Conservation (phyloP, 1,140 invertebrate species). For the Streblospio benedicti region DNA sequence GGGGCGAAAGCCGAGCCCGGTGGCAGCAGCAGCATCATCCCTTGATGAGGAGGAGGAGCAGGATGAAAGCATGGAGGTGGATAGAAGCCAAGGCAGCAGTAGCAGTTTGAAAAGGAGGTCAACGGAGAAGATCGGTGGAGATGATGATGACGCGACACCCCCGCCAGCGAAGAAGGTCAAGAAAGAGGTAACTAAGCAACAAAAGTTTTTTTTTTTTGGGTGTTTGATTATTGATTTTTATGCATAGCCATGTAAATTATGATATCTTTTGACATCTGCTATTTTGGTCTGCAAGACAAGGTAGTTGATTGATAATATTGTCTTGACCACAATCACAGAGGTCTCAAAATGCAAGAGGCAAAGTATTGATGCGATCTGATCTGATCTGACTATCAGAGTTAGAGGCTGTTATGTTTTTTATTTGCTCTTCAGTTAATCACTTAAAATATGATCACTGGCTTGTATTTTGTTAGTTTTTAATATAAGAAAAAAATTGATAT, state of each 20-base stretch:
- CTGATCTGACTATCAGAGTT: not conserved
- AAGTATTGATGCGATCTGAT: not conserved
- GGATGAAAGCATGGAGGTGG: too few relatives aligned
- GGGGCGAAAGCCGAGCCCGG: too few relatives aligned
- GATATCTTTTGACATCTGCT: not conserved
- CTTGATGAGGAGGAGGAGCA: too few relatives aligned
- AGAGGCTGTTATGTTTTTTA: not conserved
- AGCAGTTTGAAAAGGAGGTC: slow-evolving; percentile 18
- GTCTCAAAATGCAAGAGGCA: too few relatives aligned
- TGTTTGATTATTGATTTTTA: not conserved
- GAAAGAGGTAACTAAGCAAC: not conserved
- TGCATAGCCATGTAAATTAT: not conserved
- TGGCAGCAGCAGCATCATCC: too few relatives aligned
- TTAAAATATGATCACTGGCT: not conserved
- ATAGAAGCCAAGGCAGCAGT: slow-evolving; percentile 21
- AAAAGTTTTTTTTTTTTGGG: not conserved
- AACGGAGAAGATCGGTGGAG: slow-evolving; percentile 13
- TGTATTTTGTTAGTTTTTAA: not conserved
- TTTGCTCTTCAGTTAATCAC: not conserved
- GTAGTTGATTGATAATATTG: not conserved
- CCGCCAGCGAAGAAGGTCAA: slow-evolving; percentile 15
- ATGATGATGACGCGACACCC: slow-evolving; percentile 14
- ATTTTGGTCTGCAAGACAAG: not conserved
- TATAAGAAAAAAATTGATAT: not conserved
- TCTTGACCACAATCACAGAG: not conserved